Conservation (phyloP, 2,888 invertebrate genomes). For the Agriopis aurantiaria region DNA sequence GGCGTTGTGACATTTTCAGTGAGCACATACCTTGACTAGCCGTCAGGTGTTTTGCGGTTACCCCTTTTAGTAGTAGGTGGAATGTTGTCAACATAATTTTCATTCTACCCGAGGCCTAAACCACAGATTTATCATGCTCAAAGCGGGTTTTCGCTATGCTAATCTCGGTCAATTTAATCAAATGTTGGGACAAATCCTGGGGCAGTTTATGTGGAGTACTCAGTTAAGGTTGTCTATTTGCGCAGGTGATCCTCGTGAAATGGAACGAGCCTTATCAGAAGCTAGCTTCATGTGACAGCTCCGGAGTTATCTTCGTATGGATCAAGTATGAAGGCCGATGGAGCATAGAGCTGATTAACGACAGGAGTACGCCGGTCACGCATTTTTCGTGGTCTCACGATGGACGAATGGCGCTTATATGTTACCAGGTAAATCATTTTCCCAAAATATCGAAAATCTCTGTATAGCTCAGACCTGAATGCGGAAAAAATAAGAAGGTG, state of each 20-base stretch:
- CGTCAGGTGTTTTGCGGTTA: constrained; percentile 30
- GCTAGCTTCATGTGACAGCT: constrained; percentile 98
- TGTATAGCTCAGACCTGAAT: neutral
- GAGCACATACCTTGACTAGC: constrained; percentile 17
- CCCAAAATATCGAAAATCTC: constrained; percentile 12
- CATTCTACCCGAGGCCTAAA: constrained; percentile 21
- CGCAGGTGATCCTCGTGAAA: constrained; percentile 96
- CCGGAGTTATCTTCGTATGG: constrained; percentile 99
- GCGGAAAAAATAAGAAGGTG: constrained; percentile 4
- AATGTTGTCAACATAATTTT: constrained; percentile 32
- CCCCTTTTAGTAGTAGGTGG: constrained; percentile 29
- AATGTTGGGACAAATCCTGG: constrained; percentile 24
- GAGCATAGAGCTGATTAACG: constrained; percentile 99
- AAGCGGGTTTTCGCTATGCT: constrained; percentile 27
- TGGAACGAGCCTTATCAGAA: constrained; percentile 99
- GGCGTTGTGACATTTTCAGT: constrained; percentile 30
- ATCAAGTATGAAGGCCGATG: constrained; percentile 99
- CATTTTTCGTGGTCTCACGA: constrained; percentile 99
- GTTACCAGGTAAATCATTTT: constrained; percentile 91
- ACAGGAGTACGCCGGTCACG: constrained; percentile 98
- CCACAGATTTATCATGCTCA: constrained; percentile 26
- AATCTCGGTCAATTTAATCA: constrained; percentile 29
- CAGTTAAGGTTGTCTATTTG: constrained; percentile 2
- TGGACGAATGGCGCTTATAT: constrained; percentile 99
- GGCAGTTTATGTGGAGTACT: constrained; percentile 10